Conservation (phyloP, 2,888 invertebrate species). For the Lutraria lutraria region DNA sequence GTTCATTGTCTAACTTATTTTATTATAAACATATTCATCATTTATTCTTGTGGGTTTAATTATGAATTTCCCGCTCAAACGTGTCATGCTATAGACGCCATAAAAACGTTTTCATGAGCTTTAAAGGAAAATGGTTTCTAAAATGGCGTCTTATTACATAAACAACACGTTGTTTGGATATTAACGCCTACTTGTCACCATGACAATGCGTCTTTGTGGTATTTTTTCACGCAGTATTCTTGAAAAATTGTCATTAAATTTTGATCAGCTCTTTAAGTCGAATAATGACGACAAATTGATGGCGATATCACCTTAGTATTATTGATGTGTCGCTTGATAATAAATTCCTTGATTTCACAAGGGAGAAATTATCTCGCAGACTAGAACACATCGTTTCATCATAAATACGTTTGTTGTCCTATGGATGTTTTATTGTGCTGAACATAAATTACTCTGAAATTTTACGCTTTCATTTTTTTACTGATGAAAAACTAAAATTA, state of each 20-base stretch:
- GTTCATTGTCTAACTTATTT: background rate
- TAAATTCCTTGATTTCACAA: slow-evolving; percentile 2
- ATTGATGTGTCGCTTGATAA: background rate
- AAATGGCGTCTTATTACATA: slow-evolving; percentile 3
- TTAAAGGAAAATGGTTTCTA: background rate
- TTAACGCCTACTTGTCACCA: background rate
- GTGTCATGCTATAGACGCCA: background rate
- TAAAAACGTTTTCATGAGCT: background rate
- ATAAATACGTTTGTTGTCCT: background rate
- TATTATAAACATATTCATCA: background rate
- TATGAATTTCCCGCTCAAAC: background rate
- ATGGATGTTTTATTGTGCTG: background rate
- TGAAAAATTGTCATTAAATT: slow-evolving; percentile 13
- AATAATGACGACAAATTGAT: slow-evolving; percentile 19
- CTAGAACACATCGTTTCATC: background rate
- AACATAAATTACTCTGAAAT: background rate
- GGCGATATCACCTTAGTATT: background rate
- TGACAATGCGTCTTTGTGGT: background rate
- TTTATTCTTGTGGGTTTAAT: background rate
- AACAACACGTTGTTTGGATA: background rate
- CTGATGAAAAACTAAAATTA: background rate
- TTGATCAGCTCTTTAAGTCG: background rate
- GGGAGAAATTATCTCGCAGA: background rate
- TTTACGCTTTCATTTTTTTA: background rate
- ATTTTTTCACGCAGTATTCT: background rate